Evolutionary conservation across 2,113 vertebrate genomes (phyloP).

Genomic region (Catagonus wagneri): DNA sequence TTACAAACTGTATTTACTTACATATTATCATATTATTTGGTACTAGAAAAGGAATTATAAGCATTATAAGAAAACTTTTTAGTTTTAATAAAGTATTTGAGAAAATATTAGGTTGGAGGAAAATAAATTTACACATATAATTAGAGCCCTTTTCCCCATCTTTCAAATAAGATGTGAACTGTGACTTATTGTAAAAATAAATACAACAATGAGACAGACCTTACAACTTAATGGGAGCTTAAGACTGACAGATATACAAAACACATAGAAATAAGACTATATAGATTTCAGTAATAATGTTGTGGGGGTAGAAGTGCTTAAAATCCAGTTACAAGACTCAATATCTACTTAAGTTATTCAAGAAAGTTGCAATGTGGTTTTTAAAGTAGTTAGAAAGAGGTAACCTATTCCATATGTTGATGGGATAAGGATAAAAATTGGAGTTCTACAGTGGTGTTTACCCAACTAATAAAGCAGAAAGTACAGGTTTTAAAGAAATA

Average conservation of each 20-base stretch:
- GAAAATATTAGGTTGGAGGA: conserved; percentile 39
- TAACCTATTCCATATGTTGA: not conserved
- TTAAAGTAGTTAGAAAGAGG: conserved; percentile 8
- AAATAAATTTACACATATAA: conserved; percentile 43
- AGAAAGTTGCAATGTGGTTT: not conserved
- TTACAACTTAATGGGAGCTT: not conserved
- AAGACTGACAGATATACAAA: not conserved
- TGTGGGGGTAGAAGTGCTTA: not conserved
- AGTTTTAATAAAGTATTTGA: conserved; percentile 16
- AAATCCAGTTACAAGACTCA: not conserved
- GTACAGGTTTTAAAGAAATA: conserved; percentile 6
- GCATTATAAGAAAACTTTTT: not conserved
- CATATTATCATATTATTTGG: not conserved
- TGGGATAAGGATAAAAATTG: not conserved
- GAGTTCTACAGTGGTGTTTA: not conserved
- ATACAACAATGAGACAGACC: not conserved
- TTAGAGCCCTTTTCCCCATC: not conserved
- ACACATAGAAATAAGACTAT: not conserved
- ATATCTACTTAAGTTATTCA: not conserved
- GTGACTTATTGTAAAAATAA: conserved; percentile 4
- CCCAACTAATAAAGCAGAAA: not conserved
- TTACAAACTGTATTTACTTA: conserved; percentile 2
- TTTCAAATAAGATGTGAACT: not conserved
- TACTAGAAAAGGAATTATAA: not conserved
- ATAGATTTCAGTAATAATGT: not conserved